Evolutionary conservation across 2,888 invertebrate species (phyloP).

Genomic region (Anagyrus pseudococci): DNA sequence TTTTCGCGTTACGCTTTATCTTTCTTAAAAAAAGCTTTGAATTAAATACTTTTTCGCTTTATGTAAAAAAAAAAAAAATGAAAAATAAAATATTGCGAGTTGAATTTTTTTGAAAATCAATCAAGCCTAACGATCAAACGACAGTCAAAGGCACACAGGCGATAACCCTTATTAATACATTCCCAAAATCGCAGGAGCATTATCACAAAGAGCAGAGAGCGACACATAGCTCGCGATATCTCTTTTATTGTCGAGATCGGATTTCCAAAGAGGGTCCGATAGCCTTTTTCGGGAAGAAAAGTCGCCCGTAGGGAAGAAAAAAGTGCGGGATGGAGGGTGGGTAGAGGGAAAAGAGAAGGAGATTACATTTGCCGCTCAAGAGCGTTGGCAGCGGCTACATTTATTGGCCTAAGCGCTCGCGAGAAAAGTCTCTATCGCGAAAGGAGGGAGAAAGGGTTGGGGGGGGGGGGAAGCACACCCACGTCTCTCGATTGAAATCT

Average conservation of each 20-base stretch:
- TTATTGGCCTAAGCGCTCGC: slow-evolving; percentile 45
- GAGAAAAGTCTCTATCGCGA: slow-evolving; percentile 42
- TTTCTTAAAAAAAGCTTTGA: too few species aligned
- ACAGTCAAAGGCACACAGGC: too few species aligned
- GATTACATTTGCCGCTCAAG: slow-evolving; percentile 31
- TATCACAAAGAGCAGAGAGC: too few species aligned
- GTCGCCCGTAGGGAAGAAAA: background rate
- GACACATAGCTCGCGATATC: slow-evolving; percentile 7
- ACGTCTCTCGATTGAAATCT: slow-evolving; percentile 51
- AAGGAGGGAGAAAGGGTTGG: background rate
- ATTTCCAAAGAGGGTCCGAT: slow-evolving; percentile 19
- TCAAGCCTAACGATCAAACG: too few species aligned
- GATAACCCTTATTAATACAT: too few species aligned
- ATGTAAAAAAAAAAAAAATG: too few species aligned
- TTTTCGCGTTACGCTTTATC: too few species aligned
- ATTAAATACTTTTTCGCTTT: too few species aligned
- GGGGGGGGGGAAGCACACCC: background rate
- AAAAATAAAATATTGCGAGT: too few species aligned
- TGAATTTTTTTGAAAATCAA: too few species aligned
- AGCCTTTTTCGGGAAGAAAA: slow-evolving; percentile 9
- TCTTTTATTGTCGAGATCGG: slow-evolving; percentile 14
- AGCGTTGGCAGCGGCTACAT: slow-evolving; percentile 16
- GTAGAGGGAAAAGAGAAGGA: slow-evolving; percentile 8
- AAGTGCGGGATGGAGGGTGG: background rate
- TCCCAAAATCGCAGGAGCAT: too few species aligned